A percentile compares a stretch with the other conserved stretches of the same genome.
These are phyloP conservation scores for Catalaphyllia jardinei DNA, from an alignment of 64 coral and sea anemone genomes.

Conservation along the genomic window DNA sequence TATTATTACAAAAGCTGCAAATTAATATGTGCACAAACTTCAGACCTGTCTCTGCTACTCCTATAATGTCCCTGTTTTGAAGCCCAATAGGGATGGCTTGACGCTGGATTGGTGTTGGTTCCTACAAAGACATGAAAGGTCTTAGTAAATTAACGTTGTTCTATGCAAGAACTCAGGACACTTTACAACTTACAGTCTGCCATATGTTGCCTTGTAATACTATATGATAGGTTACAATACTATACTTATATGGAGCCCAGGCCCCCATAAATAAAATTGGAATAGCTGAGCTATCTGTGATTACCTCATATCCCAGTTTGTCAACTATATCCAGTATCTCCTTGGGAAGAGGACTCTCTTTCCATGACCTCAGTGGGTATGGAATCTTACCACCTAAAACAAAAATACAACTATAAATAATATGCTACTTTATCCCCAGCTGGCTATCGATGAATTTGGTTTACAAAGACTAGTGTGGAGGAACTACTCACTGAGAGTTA, in stretches of 20 bases:
- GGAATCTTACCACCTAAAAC: slow-evolving; percentile 88
- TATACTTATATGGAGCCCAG: too few relatives aligned
- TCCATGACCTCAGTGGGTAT: slow-evolving; percentile 85
- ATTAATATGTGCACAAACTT: neutral
- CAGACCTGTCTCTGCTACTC: slow-evolving; percentile 96
- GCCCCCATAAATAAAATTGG: too few relatives aligned
- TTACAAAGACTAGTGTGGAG: neutral
- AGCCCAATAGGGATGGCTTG: slow-evolving; percentile 98
- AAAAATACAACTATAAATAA: neutral
- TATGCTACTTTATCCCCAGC: neutral
- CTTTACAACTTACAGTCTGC: too few relatives aligned
- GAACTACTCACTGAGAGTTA: too few relatives aligned
- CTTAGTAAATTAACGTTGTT: neutral
- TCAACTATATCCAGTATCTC: slow-evolving; percentile 88
- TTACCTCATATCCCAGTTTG: slow-evolving; percentile 89
- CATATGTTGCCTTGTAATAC: too few relatives aligned
- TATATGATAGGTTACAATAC: too few relatives aligned
- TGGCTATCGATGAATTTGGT: neutral
- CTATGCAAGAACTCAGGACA: neutral
- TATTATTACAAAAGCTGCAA: neutral
- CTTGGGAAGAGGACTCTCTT: slow-evolving; percentile 72
- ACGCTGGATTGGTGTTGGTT: slow-evolving; percentile 97
- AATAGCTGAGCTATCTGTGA: neutral
- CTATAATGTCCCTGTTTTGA: slow-evolving; percentile 97
- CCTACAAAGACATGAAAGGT: slow-evolving; percentile 28